These are phyloP conservation scores for Spilosoma lubricipeda DNA, from an alignment of 2,888 invertebrate species.

Conservation along the genomic window DNA sequence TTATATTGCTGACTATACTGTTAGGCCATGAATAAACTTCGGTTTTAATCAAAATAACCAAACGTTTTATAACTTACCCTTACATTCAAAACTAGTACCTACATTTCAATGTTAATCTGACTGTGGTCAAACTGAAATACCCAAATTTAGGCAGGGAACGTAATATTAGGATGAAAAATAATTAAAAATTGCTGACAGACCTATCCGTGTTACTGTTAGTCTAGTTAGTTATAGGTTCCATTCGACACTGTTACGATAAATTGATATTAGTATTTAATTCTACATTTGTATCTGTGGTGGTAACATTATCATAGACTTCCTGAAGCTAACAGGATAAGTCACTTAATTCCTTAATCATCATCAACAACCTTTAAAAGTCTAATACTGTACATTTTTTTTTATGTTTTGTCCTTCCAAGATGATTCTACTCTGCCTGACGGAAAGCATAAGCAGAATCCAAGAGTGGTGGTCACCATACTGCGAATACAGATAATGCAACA, in stretches of 20 bases:
- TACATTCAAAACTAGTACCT: slow-evolving; percentile 19
- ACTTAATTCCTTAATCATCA: background rate
- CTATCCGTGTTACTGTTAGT: background rate
- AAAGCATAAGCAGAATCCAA: too few species aligned
- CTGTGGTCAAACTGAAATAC: background rate
- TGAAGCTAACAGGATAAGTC: too few species aligned
- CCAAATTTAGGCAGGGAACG: background rate
- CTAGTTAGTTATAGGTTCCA: background rate
- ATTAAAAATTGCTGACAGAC: background rate
- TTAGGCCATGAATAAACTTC: slow-evolving; percentile 43
- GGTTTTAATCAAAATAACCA: slow-evolving; percentile 50
- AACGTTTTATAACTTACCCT: slow-evolving; percentile 34
- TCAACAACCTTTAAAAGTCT: too few species aligned
- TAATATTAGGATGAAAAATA: background rate
- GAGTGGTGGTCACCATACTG: too few species aligned
- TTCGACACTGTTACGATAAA: too few species aligned
- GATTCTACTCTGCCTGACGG: too few species aligned
- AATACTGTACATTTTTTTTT: too few species aligned
- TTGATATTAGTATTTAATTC: too few species aligned
- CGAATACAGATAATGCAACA: too few species aligned
- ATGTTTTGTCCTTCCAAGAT: too few species aligned
- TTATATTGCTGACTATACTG: slow-evolving; percentile 52
- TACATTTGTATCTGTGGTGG: background rate
- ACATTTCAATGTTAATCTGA: background rate
- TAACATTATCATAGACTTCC: too few species aligned